Evolutionary conservation across 2,888 invertebrate species (phyloP).

Genomic region (Cephus sareptanus): DNA sequence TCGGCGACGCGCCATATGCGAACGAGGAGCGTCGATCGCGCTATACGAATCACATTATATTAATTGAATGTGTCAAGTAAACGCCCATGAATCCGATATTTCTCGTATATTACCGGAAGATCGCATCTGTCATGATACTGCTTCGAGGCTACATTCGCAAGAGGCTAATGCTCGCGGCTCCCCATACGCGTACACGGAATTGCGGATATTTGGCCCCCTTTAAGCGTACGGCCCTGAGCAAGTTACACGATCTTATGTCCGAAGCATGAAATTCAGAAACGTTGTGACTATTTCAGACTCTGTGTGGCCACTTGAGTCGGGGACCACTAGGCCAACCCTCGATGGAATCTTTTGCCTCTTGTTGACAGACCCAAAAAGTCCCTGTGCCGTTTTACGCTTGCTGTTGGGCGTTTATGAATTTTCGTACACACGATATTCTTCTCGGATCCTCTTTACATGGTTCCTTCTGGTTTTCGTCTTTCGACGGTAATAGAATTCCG

Average conservation of each 20-base stretch:
- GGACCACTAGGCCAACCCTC: neutral
- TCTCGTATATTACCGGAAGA: neutral
- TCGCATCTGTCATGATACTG: neutral
- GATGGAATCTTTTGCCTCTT: neutral
- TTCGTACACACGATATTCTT: neutral
- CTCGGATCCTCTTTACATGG: neutral
- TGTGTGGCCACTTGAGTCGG: neutral
- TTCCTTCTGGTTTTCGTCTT: neutral
- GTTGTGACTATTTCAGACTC: neutral
- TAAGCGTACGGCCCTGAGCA: neutral
- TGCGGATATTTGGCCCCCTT: neutral
- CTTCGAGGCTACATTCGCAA: neutral
- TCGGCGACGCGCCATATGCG: constrained; percentile 26
- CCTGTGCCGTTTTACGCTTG: neutral
- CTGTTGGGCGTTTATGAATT: neutral
- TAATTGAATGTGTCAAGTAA: constrained; percentile 43
- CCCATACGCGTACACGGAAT: neutral
- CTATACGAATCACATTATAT: constrained; percentile 45
- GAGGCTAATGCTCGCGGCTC: neutral
- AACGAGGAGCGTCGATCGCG: neutral
- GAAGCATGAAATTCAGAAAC: neutral
- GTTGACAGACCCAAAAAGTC: neutral
- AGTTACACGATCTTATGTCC: neutral
- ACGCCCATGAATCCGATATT: constrained; percentile 28
- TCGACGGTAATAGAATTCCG: neutral